A percentile compares a stretch with the other conserved stretches of the same genome.
These are phyloP conservation scores for Netelia inedita DNA, from an alignment of 2,888 invertebrate genomes.

Conservation along the genomic window DNA sequence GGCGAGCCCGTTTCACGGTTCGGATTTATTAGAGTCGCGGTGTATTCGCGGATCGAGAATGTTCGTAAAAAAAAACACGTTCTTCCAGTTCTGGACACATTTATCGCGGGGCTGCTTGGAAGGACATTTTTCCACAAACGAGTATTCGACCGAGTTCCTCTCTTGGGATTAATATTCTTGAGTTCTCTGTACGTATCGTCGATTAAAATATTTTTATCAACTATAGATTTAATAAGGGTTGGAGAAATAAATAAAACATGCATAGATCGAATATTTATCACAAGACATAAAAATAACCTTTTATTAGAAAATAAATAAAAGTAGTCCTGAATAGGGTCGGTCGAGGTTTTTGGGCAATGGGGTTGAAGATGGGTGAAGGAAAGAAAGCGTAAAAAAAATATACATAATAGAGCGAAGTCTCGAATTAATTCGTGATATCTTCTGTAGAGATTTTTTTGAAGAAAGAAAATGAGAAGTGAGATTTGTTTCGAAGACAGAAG, in stretches of 20 bases:
- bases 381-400: constrained; percentile 60
- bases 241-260: neutral
- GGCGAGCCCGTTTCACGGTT: neutral
- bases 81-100: constrained; percentile 55
- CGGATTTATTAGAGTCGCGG: constrained; percentile 34
- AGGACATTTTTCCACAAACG: constrained; percentile 44
- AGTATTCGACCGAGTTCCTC: constrained; percentile 7
- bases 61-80: constrained; percentile 43
- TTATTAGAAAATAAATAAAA: constrained; percentile 84
- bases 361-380: neutral
- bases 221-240: neutral
- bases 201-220: constrained; percentile 1
- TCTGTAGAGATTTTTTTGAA: constrained; percentile 17
- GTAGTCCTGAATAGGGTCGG: constrained; percentile 63
- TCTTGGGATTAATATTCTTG: neutral
- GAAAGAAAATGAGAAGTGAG: neutral
- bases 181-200: neutral
- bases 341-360: neutral
- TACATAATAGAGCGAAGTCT: constrained; percentile 38
- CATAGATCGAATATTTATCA: constrained; percentile 74
- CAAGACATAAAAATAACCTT: constrained; percentile 81
- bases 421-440: constrained; percentile 29
- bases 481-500: neutral
- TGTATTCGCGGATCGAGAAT: neutral
- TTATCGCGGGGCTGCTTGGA: constrained; percentile 18